These are phyloP conservation scores for Daubentonia madagascariensis DNA, from an alignment of 2,113 vertebrate genomes.

Conservation along the genomic window DNA sequence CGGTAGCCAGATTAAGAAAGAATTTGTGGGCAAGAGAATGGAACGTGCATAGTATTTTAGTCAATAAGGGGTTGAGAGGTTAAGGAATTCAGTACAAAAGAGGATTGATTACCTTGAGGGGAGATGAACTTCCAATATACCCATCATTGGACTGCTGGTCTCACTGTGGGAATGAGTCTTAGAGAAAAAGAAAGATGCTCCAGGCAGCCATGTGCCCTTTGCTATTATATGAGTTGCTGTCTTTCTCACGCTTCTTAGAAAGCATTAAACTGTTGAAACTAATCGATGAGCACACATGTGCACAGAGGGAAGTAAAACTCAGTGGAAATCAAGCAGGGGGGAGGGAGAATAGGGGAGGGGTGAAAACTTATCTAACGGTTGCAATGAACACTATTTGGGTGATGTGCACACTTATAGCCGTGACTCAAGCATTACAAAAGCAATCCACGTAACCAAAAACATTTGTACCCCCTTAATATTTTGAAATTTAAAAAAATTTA, in stretches of 20 bases:
- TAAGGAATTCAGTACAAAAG: not conserved
- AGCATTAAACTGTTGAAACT: too few species aligned
- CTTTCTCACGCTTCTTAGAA: not conserved
- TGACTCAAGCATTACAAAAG: too few species aligned
- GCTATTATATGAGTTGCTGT: not conserved
- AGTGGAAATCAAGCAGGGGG: too few species aligned
- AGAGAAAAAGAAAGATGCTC: not conserved
- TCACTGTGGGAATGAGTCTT: not conserved
- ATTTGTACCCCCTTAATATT: too few species aligned
- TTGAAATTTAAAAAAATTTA: too few species aligned
- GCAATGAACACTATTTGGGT: too few species aligned
- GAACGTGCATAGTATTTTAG: not conserved
- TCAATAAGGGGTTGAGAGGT: not conserved
- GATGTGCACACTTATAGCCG: too few species aligned
- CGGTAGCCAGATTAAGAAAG: not conserved
- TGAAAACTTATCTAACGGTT: too few species aligned
- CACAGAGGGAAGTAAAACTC: too few species aligned
- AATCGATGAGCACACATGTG: too few species aligned
- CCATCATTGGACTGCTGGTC: not conserved
- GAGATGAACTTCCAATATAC: not conserved
- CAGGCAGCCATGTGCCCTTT: not conserved
- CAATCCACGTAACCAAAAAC: too few species aligned
- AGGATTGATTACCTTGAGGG: not conserved
- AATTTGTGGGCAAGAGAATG: not conserved
- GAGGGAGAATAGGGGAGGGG: too few species aligned